phyloP scores from a whole-genome alignment of 2,113 vertebrate species.

The Antechinus flavipes region DNA sequence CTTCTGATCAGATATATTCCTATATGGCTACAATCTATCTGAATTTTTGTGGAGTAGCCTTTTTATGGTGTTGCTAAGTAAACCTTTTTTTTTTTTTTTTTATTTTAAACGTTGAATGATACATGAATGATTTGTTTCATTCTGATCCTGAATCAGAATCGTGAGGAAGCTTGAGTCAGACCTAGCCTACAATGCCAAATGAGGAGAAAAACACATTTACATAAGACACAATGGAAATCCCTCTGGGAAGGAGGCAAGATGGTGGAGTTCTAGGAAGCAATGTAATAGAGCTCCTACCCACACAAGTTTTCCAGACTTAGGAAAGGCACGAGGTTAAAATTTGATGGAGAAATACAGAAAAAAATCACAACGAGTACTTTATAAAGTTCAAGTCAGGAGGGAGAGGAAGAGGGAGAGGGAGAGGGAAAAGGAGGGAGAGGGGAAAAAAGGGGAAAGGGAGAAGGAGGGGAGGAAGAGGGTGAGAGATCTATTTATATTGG shows the following conservation, averaged over 20 bases:
- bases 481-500: neutral
- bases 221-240: neutral
- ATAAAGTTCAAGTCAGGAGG: neutral
- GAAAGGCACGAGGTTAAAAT: neutral
- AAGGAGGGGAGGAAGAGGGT: neutral
- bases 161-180: no score
- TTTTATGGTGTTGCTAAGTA: neutral
- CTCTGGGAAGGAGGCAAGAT: neutral
- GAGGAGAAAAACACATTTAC: no score
- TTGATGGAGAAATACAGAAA: neutral
- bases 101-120: neutral
- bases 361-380: neutral
- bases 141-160: neutral
- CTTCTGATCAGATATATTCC: no score
- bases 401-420: neutral
- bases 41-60: neutral
- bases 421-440: no score
- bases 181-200: no score
- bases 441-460: no score
- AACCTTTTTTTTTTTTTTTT: neutral
- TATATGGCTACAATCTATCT: no score
- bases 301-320: neutral
- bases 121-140: neutral
- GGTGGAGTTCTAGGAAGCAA: neutral
- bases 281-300: neutral